Percentiles rank a stretch among this genome's conserved stretches.
Conservation (phyloP, 1,140 invertebrate species). For the Daktulosphaira vitifoliae region DNA sequence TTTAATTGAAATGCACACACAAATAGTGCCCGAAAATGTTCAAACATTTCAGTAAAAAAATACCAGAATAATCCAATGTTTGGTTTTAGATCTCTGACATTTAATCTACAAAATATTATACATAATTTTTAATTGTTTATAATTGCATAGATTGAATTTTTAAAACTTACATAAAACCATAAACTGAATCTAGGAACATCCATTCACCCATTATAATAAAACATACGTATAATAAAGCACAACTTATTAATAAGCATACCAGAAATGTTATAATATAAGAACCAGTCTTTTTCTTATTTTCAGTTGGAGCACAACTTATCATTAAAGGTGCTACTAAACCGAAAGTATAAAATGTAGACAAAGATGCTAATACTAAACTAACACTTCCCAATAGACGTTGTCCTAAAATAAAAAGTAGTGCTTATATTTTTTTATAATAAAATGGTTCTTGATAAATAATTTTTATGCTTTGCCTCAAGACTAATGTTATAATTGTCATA, state of each 20-base stretch:
- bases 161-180: slow-evolving; percentile 70
- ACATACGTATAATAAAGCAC: slow-evolving; percentile 33
- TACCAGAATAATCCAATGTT: slow-evolving; percentile 99
- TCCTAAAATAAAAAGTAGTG: slow-evolving; percentile 43
- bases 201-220: slow-evolving; percentile 47
- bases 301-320: slow-evolving; percentile 35
- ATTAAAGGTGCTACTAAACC: slow-evolving; percentile 68
- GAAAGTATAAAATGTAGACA: slow-evolving; percentile 79
- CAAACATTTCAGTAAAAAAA: slow-evolving; percentile 99
- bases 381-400: slow-evolving; percentile 49
- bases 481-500: too few species aligned
- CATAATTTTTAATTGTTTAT: too few species aligned
- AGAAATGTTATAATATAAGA: slow-evolving; percentile 46
- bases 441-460: too few species aligned
- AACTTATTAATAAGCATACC: background rate
- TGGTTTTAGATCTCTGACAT: slow-evolving; percentile 86
- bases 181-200: slow-evolving; percentile 66
- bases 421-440: too few species aligned
- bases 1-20: slow-evolving; percentile 96
- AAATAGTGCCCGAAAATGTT: slow-evolving; percentile 92
- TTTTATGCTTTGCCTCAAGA: too few species aligned
- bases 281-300: slow-evolving; percentile 45
- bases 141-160: background rate
- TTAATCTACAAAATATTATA: slow-evolving; percentile 53
- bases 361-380: slow-evolving; percentile 63